Percentiles rank a stretch among this genome's conserved stretches.
Evolutionary conservation across 2,888 invertebrate genomes (phyloP).

Genomic region (Cephus pulcher): DNA sequence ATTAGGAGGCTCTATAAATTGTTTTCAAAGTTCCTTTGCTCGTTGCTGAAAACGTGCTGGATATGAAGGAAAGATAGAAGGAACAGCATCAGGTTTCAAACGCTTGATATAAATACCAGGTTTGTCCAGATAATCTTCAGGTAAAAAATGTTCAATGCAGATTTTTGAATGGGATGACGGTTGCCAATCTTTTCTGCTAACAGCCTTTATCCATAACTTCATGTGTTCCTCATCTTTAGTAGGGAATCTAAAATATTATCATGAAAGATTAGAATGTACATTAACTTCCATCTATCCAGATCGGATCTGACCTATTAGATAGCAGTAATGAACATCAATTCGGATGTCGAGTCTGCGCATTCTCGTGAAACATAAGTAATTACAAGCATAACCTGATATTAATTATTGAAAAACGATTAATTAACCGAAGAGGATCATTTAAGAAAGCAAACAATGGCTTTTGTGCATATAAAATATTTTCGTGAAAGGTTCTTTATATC

Average conservation of each 20-base stretch:
- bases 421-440: no score
- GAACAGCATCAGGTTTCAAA: slow-evolving; percentile 4
- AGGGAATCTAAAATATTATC: neutral
- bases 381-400: no score
- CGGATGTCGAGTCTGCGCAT: no score
- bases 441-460: no score
- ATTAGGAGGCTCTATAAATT: neutral
- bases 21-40: neutral
- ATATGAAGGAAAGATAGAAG: neutral
- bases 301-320: no score
- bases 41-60: neutral
- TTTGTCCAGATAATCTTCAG: slow-evolving; percentile 5
- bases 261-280: no score
- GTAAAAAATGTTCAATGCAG: slow-evolving; percentile 7
- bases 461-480: no score
- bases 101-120: slow-evolving; percentile 5
- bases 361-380: no score
- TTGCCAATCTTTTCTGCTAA: slow-evolving; percentile 7
- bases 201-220: slow-evolving; percentile 4
- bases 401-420: no score
- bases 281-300: no score
- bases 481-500: no score
- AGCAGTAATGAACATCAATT: no score
- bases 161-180: slow-evolving; percentile 1
- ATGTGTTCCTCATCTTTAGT: neutral